Evolutionary conservation across 2,797 vertebrate species (phyloP), one percentile per base, ranked within the genome.

Genomic region (Yasuhikotakia modesta): DNA sequence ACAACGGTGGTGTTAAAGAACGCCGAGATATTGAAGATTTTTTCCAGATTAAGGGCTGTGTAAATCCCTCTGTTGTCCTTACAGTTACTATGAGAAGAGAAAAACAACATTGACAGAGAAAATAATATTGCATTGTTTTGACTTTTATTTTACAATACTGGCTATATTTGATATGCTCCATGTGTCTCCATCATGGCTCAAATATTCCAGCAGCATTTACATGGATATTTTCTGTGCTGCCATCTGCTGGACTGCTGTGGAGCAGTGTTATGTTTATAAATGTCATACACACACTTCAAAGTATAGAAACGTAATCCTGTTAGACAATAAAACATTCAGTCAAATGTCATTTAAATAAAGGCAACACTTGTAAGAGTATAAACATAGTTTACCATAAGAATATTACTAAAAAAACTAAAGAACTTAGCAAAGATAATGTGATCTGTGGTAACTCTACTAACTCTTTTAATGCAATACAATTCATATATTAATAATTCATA

Each of bases 41-140:
- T 91, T 83, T 98, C 95, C 81, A 99, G 87, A 19, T 92, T 95
- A 82, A 99, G 88, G 0, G 96, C 93, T 4, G 93, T 89, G 82
- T 97, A 99, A 86, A 97, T 92, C 63, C 96, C 96, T 89, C 89
- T 94, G 82, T 96, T 96, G 74, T 95, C 92, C 83, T 97, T 97
- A 90, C 97, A 99, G 22, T 95, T 94, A 57, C 98, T 94, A 55
- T 79, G 10, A 81, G 27, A 67, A 70, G 10, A 55, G 1, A 52
- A 63, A 14, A 45, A 14, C 68, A 35, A 2, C 39, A 10, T 8
- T 43, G 1, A 39, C n/a, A n/a, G 7, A 75, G 1, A 24, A 16
- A 52, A 30, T n/a, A n/a, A n/a, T n/a, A n/a, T n/a, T n/a, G n/a
- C n/a, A n/a, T n/a, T n/a, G n/a, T 68, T 14, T 43, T 13, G 35